Evolutionary conservation across 2,797 vertebrate genomes (phyloP), one percentile per base, ranked within the genome.

Genomic region (Apogon hyalosoma): DNA sequence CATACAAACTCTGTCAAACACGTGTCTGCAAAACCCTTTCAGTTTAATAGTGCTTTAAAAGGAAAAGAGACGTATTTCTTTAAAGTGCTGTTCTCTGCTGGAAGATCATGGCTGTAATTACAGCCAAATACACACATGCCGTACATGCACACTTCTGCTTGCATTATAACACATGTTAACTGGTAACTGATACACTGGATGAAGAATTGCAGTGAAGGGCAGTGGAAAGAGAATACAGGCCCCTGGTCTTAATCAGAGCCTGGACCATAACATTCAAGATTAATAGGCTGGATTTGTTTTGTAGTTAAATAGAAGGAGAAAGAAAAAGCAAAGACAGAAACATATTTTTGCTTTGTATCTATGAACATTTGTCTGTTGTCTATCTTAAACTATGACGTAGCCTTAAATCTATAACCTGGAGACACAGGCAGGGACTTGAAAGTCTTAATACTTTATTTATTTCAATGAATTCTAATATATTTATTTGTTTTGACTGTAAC

Each of bases 221-320:
- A 46, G 53, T 79, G 75, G 85, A 91, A 91, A 90, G 86, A 87
- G 77, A 80, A 80, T 64, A 69, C 84, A 87, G 82, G 82, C 24
- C 80, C 73, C 79, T 75, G 73, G 67, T 87, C 83, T 88, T 83
- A 88, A 92, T 93, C 89, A 92, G 59, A 82, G 78, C 65, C 79
- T 79, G 75, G 66, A 79, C 59, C 79, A 71, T 65, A 73, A 85
- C 21, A 31, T 76, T 77, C 31, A 55, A 85, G 77, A 91, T 85
- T 84, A 87, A 90, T 80, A 65, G 69, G 31, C 54, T 60, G 56
- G 66, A 80, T 90, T 84, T 84, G 58, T 76, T 83, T 86, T 89
- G 79, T 43, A 31, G 41, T 46, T 59, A 31, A 83, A 69, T 55
- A 75, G 36, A 74, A 76, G 73, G 56, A 78, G 52, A 69, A 10